Conservation (phyloP, 2,113 vertebrate species). For the Eulemur macaco region DNA sequence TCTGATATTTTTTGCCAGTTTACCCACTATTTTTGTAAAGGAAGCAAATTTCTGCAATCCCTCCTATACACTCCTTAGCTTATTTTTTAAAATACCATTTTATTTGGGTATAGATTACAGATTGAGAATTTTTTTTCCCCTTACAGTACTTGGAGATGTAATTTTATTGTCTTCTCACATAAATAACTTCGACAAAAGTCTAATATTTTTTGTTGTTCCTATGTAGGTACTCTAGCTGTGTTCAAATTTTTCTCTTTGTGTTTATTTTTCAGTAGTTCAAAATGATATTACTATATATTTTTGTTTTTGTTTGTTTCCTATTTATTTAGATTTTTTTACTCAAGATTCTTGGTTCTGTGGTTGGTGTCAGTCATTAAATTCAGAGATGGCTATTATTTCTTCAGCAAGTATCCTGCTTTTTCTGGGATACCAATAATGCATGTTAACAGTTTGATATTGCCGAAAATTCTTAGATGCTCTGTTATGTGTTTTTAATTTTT, state of each 20-base stretch:
- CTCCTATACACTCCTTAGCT: neutral
- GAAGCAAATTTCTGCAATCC: neutral
- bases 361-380: neutral
- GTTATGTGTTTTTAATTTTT: neutral
- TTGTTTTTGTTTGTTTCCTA: neutral
- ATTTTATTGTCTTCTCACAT: neutral
- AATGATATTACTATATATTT: neutral
- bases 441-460: neutral
- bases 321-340: neutral
- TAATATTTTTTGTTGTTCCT: neutral
- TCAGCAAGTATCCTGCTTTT: neutral
- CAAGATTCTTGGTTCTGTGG: neutral
- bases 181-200: neutral
- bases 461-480: neutral
- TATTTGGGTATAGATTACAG: neutral
- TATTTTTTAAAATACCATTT: neutral
- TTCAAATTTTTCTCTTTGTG: neutral
- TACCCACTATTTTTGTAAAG: neutral
- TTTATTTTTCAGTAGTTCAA: neutral
- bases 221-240: neutral
- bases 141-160: neutral
- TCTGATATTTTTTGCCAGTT: neutral
- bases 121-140: neutral
- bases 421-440: neutral
- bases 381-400: neutral